A percentile compares a stretch with the other conserved stretches of the same genome.
Conservation (phyloP, 1,140 invertebrate genomes). For the Choristoneura fumiferana region DNA sequence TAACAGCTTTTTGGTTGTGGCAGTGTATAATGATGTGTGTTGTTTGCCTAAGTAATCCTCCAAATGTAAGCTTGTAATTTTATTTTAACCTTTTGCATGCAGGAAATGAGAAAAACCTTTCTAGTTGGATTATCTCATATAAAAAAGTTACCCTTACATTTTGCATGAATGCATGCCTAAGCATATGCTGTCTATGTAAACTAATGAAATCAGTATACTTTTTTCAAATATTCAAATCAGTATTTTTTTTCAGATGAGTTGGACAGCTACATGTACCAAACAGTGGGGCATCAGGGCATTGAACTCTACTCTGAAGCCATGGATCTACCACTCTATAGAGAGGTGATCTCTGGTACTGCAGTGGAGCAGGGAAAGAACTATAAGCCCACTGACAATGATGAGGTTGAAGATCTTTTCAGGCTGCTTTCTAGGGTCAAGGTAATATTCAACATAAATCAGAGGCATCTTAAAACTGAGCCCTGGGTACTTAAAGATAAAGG, state of each 20-base stretch:
- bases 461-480: not conserved
- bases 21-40: no score
- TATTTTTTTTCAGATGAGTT: constrained; percentile 87
- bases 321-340: constrained; percentile 93
- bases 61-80: no score
- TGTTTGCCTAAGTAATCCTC: no score
- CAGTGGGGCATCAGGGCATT: constrained; percentile 97
- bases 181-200: no score
- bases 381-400: constrained; percentile 91
- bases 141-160: no score
- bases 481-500: no score
- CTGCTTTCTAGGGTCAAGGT: constrained; percentile 92
- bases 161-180: no score
- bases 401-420: constrained; percentile 98
- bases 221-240: no score
- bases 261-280: constrained; percentile 99
- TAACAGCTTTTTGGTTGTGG: not conserved
- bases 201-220: no score
- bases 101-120: no score
- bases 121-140: no score
- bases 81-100: no score
- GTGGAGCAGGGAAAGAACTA: constrained; percentile 90
- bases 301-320: constrained; percentile 95
- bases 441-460: constrained; percentile 33
- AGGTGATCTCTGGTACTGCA: constrained; percentile 90